Conservation (phyloP, 2,797 vertebrate genomes). For the Eutrigla gurnardus region DNA sequence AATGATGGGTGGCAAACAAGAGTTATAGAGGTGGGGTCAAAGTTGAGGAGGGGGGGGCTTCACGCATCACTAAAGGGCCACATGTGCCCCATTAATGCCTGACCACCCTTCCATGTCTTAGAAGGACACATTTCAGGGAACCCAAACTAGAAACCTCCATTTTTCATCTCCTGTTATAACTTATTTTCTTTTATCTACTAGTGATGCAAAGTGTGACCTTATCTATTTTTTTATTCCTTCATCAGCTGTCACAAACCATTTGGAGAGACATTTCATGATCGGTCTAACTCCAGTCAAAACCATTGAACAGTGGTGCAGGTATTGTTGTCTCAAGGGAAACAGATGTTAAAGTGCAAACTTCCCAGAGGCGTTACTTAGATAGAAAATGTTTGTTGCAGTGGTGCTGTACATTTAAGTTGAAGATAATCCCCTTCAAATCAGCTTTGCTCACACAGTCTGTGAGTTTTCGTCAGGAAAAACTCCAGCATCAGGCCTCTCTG, state of each 20-base stretch:
- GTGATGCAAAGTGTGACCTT: not conserved
- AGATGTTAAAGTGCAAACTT: not conserved
- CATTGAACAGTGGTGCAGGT: not conserved
- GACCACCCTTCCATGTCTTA: conserved; percentile 44
- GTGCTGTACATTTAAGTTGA: not conserved
- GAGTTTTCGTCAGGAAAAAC: conserved; percentile 16
- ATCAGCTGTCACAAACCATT: conserved; percentile 1
- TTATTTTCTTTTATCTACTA: not conserved
- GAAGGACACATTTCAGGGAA: conserved; percentile 14
- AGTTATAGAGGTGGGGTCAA: conserved; percentile 65
- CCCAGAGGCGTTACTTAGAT: not conserved
- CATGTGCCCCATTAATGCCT: conserved; percentile 44
- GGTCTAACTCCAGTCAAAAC: not conserved
- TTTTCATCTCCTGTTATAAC: not conserved
- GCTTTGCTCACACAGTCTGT: conserved; percentile 20
- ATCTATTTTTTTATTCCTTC: not conserved
- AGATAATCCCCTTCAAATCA: not conserved
- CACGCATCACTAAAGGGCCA: conserved; percentile 23
- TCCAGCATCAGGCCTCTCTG: conserved; percentile 22
- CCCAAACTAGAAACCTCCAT: conserved; percentile 4
- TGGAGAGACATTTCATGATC: not conserved
- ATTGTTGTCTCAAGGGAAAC: conserved; percentile 14
- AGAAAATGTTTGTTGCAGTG: not conserved
- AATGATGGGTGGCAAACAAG: conserved; percentile 47
- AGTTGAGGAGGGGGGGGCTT: conserved; percentile 34